Evolutionary conservation across 2,113 vertebrate species (phyloP), one percentile per base, ranked within the genome.

Genomic region (Carettochelys insculpta): DNA sequence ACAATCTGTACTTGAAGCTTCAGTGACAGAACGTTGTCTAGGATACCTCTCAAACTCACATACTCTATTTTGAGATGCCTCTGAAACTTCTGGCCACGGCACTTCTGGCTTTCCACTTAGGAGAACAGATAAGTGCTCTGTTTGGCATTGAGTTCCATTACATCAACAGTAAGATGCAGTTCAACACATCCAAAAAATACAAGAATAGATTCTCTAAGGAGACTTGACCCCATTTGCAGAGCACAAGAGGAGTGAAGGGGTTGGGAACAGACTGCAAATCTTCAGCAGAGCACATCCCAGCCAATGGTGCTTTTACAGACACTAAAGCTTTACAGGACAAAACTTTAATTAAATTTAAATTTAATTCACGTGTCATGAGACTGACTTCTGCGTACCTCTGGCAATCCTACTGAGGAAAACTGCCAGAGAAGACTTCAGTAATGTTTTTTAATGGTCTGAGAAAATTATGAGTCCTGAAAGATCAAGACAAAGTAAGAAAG

Each of bases 401-500:
- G 82, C 82, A 92, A 27, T 48, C 38, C 79, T 93, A 87, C 13
- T 31, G 82, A 92, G 90, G 61, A 86, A 78, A 94, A 80, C 90
- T 87, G 77, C 88, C 65, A 68, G 79, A 93, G 86, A 92, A 95
- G 88, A 87, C 71, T 61, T 52, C 76, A 87, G 5, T 85, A 52
- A 16, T 58, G 29, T 27, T 25, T 24, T 54, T 24, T 54, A n/a
- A n/a, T n/a, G n/a, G n/a, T n/a, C n/a, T n/a, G n/a, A n/a, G n/a
- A n/a, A n/a, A n/a, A n/a, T n/a, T n/a, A n/a, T n/a, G n/a, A 50
- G 68, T 78, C 80, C 87, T 82, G 54, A 47, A 52, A 47, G 29
- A 17, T 76, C 83, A 41, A 78, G 85, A 14, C 27, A 90, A 50
- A 84, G 88, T 92, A 95, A 90, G 90, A 90, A 92, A 94, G 27